Base-by-base conservation (phyloP, 1,140 invertebrate genomes). In the Pectinophora gossypiella region DNA sequence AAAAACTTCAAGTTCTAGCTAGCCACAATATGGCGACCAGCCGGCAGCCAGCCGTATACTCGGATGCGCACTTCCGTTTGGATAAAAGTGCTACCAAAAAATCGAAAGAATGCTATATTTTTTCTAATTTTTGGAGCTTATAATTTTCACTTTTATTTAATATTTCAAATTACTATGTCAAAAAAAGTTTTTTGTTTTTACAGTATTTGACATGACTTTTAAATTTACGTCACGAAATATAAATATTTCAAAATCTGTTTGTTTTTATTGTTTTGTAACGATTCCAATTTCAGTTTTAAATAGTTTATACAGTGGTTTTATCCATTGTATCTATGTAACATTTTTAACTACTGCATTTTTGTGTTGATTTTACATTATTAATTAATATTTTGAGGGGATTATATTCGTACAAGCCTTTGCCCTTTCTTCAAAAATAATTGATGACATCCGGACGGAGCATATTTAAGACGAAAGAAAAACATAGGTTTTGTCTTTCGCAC, bases 21-120 rank as follows among this genome's bases (percentile, higher is more conserved):
- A 89, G 91, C 90, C 91, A 89, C 90, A 86, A 88, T 85, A 92
- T 92, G 91, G 91, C 92, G 91, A 92, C 91, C 89, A 89, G 70
- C 81, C 81, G 75, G 78, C 68, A 75, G 65, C 69, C 71, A 76
- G 66, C 54, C 67, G 66, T 72, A 68, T 59, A 64, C 56, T 62
- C 61, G 53, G 63, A 57, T 80, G 87, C 84, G 82, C 77, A 87
- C 80, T 87, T 83, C 79, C 73, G 76, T 27, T 51, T 35, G 9
- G 54, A 9, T n/a, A 38, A 38, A 16, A 15, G 7, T 18, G 36
- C 15, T 16, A 16, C 1, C 16, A 40, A 40, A 13, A 15, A 16
- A 40, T 16, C 7, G 16, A 40, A 7, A 43, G n/a, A 46, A 32
- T 16, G n/a, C 36, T 55, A 15, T 49, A 18, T 27, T 21, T 38